Evolutionary conservation across 2,888 invertebrate genomes (phyloP), one percentile per base, ranked within the genome.

Genomic region (Volucella inanis): DNA sequence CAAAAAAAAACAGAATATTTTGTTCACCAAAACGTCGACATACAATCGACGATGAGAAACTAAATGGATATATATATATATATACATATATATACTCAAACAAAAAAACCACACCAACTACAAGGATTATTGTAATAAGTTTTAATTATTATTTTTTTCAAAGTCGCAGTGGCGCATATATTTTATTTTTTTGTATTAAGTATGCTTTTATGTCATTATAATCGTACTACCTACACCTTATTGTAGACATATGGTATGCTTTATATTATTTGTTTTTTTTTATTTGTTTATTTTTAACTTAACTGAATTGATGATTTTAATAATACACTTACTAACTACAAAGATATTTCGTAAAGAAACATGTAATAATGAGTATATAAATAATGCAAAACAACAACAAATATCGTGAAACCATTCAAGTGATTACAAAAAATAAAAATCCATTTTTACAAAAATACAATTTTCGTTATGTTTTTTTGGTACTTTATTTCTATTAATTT

Each of bases 391-490:
- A 57, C 52, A 61, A 71, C 62, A 71, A 78, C 67, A 68, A 74
- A 65, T 22, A 59, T 65, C 64, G 64, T 70, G 55, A 71, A 74
- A 83, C 59, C 43, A 79, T 82, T 75, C 64, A 84, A 84, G 79
- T 79, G 74, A 84, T 84, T 79, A 65, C 38, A 71, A 65, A 75
- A n/a, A 78, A 83, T 57, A 75, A 79, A 84, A 78, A 70, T 14
- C 54, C 47, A 79, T 84, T 79, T 79, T 75, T 79, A 79, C 64
- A 80, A 84, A 79, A 79, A 12, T 14, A 52, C 10, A 54, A 31
- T 31, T 31, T 31, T 31, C 2, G 6, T 64, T 45, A 57, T 61
- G 15, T 47, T 47, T 55, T 50, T 71, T 77, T 62, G 18, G 1
- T 18, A 54, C 61, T 84, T 79, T 50, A 62, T 68, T 39, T 68